Percentiles rank a stretch among this genome's conserved stretches.
phyloP scores from a whole-genome alignment of 53 echinoderm and acorn worm species.

The Paracentrotus lividus region DNA sequence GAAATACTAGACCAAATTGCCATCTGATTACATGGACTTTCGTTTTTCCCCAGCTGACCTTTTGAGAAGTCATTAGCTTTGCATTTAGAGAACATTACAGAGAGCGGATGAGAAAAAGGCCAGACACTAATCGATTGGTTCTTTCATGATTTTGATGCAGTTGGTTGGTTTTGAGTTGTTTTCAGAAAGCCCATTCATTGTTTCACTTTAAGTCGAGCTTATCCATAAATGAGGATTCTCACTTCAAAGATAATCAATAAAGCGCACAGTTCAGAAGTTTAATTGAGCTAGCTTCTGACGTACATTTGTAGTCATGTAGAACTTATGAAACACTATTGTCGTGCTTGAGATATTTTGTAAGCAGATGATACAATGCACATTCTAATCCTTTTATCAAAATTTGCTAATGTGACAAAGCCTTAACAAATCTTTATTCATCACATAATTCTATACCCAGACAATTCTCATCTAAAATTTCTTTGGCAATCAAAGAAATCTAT shows the following conservation, averaged over 20 bases:
- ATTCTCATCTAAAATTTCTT: too few relatives aligned
- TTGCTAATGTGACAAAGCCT: neutral
- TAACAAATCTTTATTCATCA: neutral
- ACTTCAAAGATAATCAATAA: conserved; percentile 2
- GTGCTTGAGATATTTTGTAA: neutral
- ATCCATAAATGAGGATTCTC: neutral
- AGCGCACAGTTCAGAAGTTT: conserved; percentile 6
- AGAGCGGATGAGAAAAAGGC: neutral
- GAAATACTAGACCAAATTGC: neutral
- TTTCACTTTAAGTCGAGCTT: neutral
- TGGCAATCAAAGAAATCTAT: too few relatives aligned
- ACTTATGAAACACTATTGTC: neutral
- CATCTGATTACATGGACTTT: neutral
- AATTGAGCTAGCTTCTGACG: neutral
- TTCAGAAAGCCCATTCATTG: neutral
- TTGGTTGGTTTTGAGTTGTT: neutral
- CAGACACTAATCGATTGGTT: neutral
- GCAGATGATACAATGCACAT: neutral
- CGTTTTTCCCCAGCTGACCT: neutral
- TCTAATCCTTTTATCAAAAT: neutral
- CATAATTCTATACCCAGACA: neutral
- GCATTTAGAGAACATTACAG: conserved; percentile 10
- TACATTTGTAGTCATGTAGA: neutral
- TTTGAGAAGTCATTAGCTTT: neutral
- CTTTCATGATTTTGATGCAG: neutral